Conservation (phyloP, 2,113 vertebrate genomes). For the Electrona antarctica region DNA sequence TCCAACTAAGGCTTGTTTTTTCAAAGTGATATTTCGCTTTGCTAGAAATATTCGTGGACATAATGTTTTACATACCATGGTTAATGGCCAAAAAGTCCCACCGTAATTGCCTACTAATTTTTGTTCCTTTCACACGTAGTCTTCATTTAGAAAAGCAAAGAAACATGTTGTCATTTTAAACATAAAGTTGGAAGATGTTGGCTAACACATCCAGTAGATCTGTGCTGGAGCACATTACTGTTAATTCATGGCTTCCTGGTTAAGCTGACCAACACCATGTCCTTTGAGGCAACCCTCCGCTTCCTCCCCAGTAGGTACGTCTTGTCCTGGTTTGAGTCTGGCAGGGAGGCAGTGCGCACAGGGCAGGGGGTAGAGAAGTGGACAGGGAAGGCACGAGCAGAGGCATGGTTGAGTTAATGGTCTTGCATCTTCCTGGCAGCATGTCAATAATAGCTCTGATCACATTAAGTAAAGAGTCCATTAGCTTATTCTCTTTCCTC, state of each 20-base stretch:
- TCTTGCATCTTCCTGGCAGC: conserved; percentile 97
- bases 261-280: conserved; percentile 62
- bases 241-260: conserved; percentile 40
- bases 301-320: conserved; percentile 51
- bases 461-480: conserved; percentile 98
- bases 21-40: conserved; percentile 29
- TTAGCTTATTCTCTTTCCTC: conserved; percentile 91
- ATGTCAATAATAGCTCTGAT: conserved; percentile 99
- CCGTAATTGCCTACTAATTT: not conserved
- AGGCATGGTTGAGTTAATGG: conserved; percentile 90
- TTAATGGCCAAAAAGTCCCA: not conserved
- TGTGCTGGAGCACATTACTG: conserved; percentile 21
- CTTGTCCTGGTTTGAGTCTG: conserved; percentile 33
- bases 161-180: too few relatives aligned
- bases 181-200: not conserved
- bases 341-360: conserved; percentile 44
- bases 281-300: conserved; percentile 42
- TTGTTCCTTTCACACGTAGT: too few relatives aligned
- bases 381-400: conserved; percentile 79
- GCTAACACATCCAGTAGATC: not conserved
- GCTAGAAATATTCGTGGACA: conserved; percentile 3
- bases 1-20: conserved; percentile 45
- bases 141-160: too few relatives aligned
- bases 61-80: not conserved
- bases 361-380: conserved; percentile 75